Percentiles rank a stretch among this genome's conserved stretches.
Conservation (phyloP, 2,888 invertebrate species). For the Acrocera orbiculus region DNA sequence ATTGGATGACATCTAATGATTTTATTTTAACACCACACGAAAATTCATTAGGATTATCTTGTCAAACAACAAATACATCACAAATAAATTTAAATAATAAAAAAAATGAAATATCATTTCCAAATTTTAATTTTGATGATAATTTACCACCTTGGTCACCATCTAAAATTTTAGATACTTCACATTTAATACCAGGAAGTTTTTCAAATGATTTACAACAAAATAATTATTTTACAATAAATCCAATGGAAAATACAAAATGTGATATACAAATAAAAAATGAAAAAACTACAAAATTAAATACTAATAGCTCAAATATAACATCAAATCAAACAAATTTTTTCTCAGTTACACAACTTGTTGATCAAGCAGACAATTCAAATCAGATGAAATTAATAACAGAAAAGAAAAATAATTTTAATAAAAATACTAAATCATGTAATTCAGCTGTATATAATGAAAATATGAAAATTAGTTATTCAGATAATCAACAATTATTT, state of each 20-base stretch:
- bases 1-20: slow-evolving; percentile 14
- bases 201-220: background rate
- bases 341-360: slow-evolving; percentile 45
- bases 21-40: background rate
- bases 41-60: background rate
- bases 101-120: slow-evolving; percentile 8
- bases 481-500: no score
- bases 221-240: background rate
- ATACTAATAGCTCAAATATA: background rate
- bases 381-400: no score
- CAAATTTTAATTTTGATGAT: slow-evolving; percentile 20
- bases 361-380: slow-evolving; percentile 29
- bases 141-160: slow-evolving; percentile 40
- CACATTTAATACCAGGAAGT: background rate
- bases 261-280: no score
- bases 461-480: no score
- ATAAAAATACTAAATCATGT: no score
- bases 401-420: no score
- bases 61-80: background rate
- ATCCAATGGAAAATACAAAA: no score
- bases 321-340: slow-evolving; percentile 28
- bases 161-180: slow-evolving; percentile 25
- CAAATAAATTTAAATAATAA: background rate
- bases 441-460: no score
- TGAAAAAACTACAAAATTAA: no score